Percentiles rank a stretch among this genome's conserved stretches.
phyloP scores from a whole-genome alignment of 2,888 invertebrate species.

The Rhamphomyia laevipes region DNA sequence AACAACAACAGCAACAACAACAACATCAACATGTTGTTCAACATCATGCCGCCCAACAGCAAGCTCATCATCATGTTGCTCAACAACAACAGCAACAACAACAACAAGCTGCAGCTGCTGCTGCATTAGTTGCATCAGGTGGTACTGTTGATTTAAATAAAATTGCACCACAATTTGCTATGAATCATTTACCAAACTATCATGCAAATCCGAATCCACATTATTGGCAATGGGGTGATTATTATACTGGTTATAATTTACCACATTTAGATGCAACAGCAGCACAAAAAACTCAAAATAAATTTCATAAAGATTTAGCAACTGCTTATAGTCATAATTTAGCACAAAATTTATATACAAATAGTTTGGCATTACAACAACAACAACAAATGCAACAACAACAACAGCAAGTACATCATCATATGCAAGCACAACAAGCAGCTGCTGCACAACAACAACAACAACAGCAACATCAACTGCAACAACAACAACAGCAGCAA shows the following conservation, averaged over 20 bases:
- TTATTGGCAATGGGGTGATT: constrained; percentile 55
- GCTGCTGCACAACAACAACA: constrained; percentile 15
- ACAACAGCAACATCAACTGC: constrained; percentile 12
- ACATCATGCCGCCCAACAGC: neutral
- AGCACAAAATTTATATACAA: constrained; percentile 34
- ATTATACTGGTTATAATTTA: constrained; percentile 45
- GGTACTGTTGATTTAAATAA: constrained; percentile 41
- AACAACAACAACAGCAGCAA: constrained; percentile 13
- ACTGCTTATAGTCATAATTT: constrained; percentile 34
- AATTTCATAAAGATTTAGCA: constrained; percentile 40
- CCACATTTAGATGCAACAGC: constrained; percentile 43
- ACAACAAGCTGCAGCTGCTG: constrained; percentile 10
- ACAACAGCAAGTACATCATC: constrained; percentile 19
- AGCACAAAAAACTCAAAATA: constrained; percentile 48
- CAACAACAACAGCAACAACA: constrained; percentile 15
- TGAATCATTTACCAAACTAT: constrained; percentile 57
- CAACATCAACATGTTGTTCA: neutral
- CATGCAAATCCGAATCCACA: constrained; percentile 48
- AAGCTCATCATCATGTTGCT: neutral
- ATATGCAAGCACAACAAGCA: constrained; percentile 17
- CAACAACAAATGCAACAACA: constrained; percentile 32
- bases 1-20: neutral
- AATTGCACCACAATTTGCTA: constrained; percentile 48
- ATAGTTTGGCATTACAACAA: constrained; percentile 31
- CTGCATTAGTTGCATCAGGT: constrained; percentile 17